phyloP scores from a whole-genome alignment of 2,113 vertebrate species.

The Orientallactaga bullata region DNA sequence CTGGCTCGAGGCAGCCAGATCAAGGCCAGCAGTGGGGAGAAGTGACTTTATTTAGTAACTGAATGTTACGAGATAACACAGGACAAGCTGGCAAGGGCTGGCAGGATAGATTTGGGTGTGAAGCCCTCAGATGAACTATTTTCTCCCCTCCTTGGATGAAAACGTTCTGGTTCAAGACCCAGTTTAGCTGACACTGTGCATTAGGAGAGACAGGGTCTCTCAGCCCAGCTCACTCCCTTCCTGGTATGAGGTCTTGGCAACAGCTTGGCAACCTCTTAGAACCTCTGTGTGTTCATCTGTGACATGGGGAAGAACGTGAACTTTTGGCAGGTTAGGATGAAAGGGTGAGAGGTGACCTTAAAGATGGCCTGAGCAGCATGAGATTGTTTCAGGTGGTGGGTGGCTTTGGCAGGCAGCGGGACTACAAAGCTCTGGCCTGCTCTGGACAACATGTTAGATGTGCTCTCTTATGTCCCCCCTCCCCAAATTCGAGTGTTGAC shows the following conservation, averaged over 20 bases:
- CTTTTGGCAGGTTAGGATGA: background rate
- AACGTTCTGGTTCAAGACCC: background rate
- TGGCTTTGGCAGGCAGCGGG: background rate
- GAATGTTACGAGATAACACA: background rate
- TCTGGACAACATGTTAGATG: background rate
- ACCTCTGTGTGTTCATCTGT: background rate
- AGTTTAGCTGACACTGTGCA: background rate
- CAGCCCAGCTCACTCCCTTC: background rate
- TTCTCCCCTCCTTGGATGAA: background rate
- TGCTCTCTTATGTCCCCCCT: too few relatives aligned
- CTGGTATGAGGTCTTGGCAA: background rate
- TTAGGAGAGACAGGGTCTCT: background rate
- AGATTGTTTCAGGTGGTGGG: too few relatives aligned
- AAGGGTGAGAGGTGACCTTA: background rate
- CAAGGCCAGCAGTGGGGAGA: background rate
- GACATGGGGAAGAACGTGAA: constrained; percentile 16
- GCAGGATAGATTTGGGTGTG: background rate
- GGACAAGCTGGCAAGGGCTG: background rate
- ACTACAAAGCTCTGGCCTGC: background rate
- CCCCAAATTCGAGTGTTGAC: background rate
- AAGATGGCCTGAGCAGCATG: background rate
- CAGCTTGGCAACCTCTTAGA: background rate
- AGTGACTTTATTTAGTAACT: background rate
- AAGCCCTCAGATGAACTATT: background rate
- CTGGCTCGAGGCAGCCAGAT: background rate